Base-by-base conservation (phyloP, 2,113 vertebrate species). In the Chinchilla lanigera region DNA sequence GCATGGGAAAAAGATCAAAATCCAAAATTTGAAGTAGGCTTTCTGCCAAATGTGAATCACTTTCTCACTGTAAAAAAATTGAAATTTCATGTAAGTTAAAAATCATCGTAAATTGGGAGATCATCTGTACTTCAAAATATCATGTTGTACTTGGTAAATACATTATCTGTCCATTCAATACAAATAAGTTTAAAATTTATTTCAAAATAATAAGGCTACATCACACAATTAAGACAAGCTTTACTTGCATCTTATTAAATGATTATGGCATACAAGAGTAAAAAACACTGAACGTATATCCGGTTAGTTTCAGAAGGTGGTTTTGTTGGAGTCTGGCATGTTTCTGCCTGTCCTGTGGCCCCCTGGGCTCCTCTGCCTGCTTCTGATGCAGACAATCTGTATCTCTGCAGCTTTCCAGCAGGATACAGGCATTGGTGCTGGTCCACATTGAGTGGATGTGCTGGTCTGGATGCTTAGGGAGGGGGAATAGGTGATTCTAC, bases 351-450 rank as follows among this genome's bases (percentile, higher is more conserved):
- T 38, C 30, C 4, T 50, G 19, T 9, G 13, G 56, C 5, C 4
- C 1, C 17, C 33, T 35, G 63, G 26, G 19, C 38, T 47, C 44
- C 17, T 60, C 54, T 38, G 26, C 3, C 16, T 5, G 2, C 1
- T 33, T 1, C 44, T 20, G 4, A 3, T 4, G 3, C 8, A 47
- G 6, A 14, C 56, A 0, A 16, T 24, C n/a, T 58, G 47, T 6
- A 22, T 38, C 0, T 22, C 3, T 2, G 35, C 26, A 61, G 33
- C 8, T 63, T 71, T 80, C 24, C 41, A 28, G 7, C 4, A 20
- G 8, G 54, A 0, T 6, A 5, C 10, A 50, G n/a, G 22, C 20
- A 9, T 1, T 24, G 2, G 1, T 9, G 8, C 14, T 52, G 28
- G 2, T 3, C 3, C 5, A 10, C 7, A 41, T 28, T 0, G n/a